Evolutionary conservation across 1,140 invertebrate genomes (phyloP).

Genomic region (Halictus rubicundus): DNA sequence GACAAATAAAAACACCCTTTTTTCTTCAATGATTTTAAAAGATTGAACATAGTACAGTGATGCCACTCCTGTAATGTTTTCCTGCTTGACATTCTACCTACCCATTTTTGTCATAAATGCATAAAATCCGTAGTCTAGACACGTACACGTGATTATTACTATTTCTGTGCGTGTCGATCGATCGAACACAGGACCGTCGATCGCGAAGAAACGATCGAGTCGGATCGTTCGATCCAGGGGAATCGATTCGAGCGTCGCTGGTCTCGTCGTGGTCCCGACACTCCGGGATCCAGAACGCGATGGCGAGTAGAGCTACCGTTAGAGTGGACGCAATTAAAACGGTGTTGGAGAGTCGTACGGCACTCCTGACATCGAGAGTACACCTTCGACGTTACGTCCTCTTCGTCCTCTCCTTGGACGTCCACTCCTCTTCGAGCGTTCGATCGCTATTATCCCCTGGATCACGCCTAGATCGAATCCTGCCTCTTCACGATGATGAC

Average conservation of each 20-base stretch:
- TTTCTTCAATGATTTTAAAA: too few relatives aligned
- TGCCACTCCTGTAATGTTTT: too few relatives aligned
- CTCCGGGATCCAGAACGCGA: constrained; percentile 45
- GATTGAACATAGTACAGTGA: too few relatives aligned
- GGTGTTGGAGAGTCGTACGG: constrained; percentile 76
- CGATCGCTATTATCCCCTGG: constrained; percentile 46
- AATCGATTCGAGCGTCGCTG: constrained; percentile 20
- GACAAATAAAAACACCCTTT: too few relatives aligned
- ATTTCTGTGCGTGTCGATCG: background rate
- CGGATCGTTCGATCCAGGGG: constrained; percentile 45
- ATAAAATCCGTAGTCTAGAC: background rate
- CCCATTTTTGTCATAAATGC: too few relatives aligned
- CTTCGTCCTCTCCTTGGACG: constrained; percentile 51
- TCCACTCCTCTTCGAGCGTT: constrained; percentile 49
- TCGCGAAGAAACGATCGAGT: constrained; percentile 13
- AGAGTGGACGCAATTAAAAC: constrained; percentile 78
- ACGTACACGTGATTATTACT: constrained; percentile 13
- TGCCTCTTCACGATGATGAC: constrained; percentile 1
- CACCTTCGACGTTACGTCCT: constrained; percentile 50
- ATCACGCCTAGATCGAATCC: constrained; percentile 22
- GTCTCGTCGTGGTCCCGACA: constrained; percentile 16
- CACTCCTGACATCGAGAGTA: constrained; percentile 53
- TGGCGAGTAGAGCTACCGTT: constrained; percentile 70
- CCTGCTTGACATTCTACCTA: too few relatives aligned
- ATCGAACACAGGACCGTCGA: background rate